Conservation (phyloP, 2,888 invertebrate species). For the Steinernema scapterisci region DNA sequence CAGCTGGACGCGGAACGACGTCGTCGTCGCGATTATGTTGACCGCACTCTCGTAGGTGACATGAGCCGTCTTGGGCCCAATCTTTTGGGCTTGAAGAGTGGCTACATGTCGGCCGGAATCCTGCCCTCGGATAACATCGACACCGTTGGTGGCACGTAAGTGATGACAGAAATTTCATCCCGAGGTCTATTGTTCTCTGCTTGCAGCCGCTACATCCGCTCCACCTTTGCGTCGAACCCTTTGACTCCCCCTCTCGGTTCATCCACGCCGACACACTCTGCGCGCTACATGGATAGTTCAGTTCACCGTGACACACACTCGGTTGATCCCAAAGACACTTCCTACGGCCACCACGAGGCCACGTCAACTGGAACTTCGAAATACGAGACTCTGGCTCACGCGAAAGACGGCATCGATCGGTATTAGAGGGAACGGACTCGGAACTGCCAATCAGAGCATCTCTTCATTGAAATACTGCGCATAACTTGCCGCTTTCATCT, state of each 20-base stretch:
- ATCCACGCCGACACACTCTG: slow-evolving; percentile 60
- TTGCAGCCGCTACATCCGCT: slow-evolving; percentile 47
- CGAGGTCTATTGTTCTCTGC: neutral
- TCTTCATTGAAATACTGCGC: slow-evolving; percentile 10
- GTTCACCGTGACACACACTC: slow-evolving; percentile 15
- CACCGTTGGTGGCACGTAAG: slow-evolving; percentile 44
- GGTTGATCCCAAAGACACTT: slow-evolving; percentile 9
- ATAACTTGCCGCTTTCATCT: neutral
- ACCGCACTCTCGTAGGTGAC: slow-evolving; percentile 60
- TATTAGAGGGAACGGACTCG: neutral
- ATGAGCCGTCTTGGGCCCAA: slow-evolving; percentile 53
- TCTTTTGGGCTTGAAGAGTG: slow-evolving; percentile 35
- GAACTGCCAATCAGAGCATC: slow-evolving; percentile 12
- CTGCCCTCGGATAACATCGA: slow-evolving; percentile 57
- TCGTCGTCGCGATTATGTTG: slow-evolving; percentile 57
- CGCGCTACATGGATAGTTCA: slow-evolving; percentile 25
- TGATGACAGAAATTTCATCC: neutral
- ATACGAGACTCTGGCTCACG: slow-evolving; percentile 4
- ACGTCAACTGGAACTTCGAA: slow-evolving; percentile 6
- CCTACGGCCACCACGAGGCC: slow-evolving; percentile 11
- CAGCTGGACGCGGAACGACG: slow-evolving; percentile 64
- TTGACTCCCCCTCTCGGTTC: slow-evolving; percentile 66
- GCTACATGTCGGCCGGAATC: slow-evolving; percentile 47
- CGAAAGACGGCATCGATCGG: neutral
- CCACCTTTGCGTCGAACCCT: slow-evolving; percentile 66